Evolutionary conservation across 2,888 invertebrate genomes (phyloP).

Genomic region (Caradrina clavipalpis): DNA sequence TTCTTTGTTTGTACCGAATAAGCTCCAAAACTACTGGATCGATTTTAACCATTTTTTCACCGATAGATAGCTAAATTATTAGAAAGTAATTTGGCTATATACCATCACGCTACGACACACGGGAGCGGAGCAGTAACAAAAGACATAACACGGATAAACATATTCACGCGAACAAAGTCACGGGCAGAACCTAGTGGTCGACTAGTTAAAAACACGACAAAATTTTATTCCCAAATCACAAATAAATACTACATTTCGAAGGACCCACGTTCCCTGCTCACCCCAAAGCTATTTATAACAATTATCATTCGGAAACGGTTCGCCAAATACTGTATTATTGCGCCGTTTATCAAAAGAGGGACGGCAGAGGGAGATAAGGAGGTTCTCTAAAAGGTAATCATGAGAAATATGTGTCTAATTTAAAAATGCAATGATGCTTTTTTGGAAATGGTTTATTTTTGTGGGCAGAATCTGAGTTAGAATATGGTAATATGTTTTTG

Average conservation of each 20-base stretch:
- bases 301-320: constrained; percentile 56
- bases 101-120: too few relatives aligned
- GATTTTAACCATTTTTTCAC: too few relatives aligned
- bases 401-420: neutral
- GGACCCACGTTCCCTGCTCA: neutral
- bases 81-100: too few relatives aligned
- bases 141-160: too few relatives aligned
- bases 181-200: neutral
- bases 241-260: constrained; percentile 31
- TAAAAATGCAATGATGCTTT: neutral
- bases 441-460: neutral
- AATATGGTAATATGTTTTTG: too few relatives aligned
- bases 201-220: neutral
- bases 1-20: too few relatives aligned
- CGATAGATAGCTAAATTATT: too few relatives aligned
- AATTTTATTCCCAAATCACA: constrained; percentile 16
- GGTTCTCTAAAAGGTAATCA: constrained; percentile 21
- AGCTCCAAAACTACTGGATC: too few relatives aligned
- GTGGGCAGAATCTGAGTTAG: neutral
- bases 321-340: constrained; percentile 56
- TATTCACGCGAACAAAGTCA: too few relatives aligned
- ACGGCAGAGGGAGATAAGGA: constrained; percentile 5
- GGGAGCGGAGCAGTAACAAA: too few relatives aligned
- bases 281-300: constrained; percentile 62
- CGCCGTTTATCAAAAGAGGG: constrained; percentile 54